A percentile compares a stretch with the other conserved stretches of the same genome.
phyloP scores from a whole-genome alignment of 1,140 invertebrate genomes.

The Cepaea nemoralis region DNA sequence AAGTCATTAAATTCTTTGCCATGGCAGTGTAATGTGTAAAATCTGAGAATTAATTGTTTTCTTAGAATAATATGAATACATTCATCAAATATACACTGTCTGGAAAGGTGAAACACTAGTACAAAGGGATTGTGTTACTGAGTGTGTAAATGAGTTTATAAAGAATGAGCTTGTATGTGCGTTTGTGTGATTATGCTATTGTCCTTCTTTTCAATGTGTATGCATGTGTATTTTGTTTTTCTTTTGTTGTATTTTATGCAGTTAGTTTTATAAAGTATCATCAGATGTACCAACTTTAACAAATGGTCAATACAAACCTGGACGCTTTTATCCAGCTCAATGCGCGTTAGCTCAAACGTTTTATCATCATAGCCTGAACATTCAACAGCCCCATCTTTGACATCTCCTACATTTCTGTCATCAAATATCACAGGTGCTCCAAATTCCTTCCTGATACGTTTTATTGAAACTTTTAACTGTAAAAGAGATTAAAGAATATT shows the following conservation, averaged over 20 bases:
- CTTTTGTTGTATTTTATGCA: too few species aligned
- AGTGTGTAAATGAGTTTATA: too few species aligned
- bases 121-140: too few species aligned
- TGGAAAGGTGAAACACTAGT: too few species aligned
- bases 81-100: too few species aligned
- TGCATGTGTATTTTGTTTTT: too few species aligned
- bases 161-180: too few species aligned
- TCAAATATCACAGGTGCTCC: conserved; percentile 63
- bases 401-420: conserved; percentile 65
- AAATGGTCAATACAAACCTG: conserved; percentile 57
- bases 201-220: not conserved
- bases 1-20: too few species aligned
- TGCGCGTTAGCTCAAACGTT: conserved; percentile 64
- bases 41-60: too few species aligned
- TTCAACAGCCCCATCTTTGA: conserved; percentile 68
- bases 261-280: not conserved
- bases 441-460: conserved; percentile 66
- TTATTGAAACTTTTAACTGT: conserved; percentile 64
- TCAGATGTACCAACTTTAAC: not conserved
- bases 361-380: conserved; percentile 66
- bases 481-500: conserved; percentile 44
- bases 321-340: conserved; percentile 66
- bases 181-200: not conserved
- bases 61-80: too few species aligned
- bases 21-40: too few species aligned